Evolutionary conservation across 2,888 invertebrate genomes (phyloP), one percentile per base, ranked within the genome.

Genomic region (Selenia dentaria): DNA sequence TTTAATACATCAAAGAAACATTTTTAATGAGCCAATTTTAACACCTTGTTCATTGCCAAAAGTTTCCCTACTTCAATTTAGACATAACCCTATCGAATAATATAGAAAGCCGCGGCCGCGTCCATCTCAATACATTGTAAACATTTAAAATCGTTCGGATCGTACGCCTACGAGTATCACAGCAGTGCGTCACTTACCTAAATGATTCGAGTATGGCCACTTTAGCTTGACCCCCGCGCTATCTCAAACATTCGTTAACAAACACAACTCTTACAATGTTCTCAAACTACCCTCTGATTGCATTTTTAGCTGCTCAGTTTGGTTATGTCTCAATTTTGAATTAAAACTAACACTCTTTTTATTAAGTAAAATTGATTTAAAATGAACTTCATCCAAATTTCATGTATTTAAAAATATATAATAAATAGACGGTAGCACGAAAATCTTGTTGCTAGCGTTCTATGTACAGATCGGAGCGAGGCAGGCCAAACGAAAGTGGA

Each of bases 131-230:
- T 57, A 64, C 58, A 45, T 46, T 42, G 18, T 51, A 40, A 58
- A 67, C 65, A 57, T 70, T 71, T 64, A 64, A 64, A 70, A 67
- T 67, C 63, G 62, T 62, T 70, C 71, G 68, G 70, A 70, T 68
- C 66, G 65, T 74, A 67, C 74, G 74, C 74, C 75, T 74, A 71
- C 70, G 70, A 72, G 80, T 87, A 87, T 87, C 87, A 87, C 87
- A 87, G 87, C 81, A 77, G 74, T 76, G 74, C 81, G 74, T 70
- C 70, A 70, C 76, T 77, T 79, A 77, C 62, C 81, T 83, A 83
- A 55, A 74, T 76, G 74, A 78, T 79, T 80, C 75, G 81, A 82
- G 75, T 66, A 54, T 57, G 51, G 45, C 69, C 70, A 59, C 62
- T 53, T 39, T 42, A 34, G 20, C 49, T 34, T 43, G 54, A 55